Evolutionary conservation across 1,140 invertebrate genomes (phyloP), one percentile per base, ranked within the genome.

Genomic region (Zaprionus davidi): DNA sequence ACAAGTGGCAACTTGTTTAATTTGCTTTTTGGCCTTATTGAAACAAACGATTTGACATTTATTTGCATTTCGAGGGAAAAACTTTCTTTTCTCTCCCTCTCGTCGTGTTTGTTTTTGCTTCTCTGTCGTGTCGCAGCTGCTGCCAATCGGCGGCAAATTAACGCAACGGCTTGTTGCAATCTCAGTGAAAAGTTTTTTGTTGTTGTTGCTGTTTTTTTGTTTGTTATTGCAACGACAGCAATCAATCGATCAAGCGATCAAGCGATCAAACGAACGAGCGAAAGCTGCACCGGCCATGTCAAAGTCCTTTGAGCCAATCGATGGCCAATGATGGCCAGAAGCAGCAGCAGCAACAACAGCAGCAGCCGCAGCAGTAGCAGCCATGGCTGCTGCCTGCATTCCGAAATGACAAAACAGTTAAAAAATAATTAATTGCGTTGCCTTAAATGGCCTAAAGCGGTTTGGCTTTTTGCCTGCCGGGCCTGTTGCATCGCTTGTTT

Each of bases 371-470:
- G 78, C 84, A 84, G 90, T 85, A 81, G 85, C 84, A 87, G 83
- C 71, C 81, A 81, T 88, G 81, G 85, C 76, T 76, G 78, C 82
- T 81, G 59, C 67, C 55, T 77, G 83, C 87, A 91, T 91, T 92
- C 90, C 91, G 76, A 92, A 91, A 92, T 92, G 91, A 92, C 91
- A 91, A 92, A 92, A 92, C 91, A 92, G 91, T 92, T 92, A 92
- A 92, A 92, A 92, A 92, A 92, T 92, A 92, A 92, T 92, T 92
- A 92, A 92, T 92, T 92, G 90, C 87, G 87, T 91, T 92, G 71
- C 90, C 91, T 86, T 92, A 92, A 92, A 92, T 92, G 91, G 91
- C 76, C 73, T 81, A 91, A 83, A 91, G 87, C 84, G 80, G 79
- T 80, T 81, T 92, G 91, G 67, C 76, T 78, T 78, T 86, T 86